Base-by-base conservation (phyloP, 2,888 invertebrate genomes). In the Drymonia ruficornis region DNA sequence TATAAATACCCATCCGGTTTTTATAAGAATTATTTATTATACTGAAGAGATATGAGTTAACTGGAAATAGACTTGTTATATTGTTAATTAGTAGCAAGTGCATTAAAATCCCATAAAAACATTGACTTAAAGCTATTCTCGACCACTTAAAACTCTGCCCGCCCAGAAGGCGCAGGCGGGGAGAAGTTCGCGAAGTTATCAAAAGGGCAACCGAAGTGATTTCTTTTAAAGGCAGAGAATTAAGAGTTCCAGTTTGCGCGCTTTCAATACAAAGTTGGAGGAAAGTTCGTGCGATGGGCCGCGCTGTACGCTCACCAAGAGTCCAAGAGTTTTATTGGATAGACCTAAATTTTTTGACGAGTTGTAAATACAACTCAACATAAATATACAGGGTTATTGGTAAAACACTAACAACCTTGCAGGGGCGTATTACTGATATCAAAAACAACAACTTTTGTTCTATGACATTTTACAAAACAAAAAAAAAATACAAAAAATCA, bases 191-290 rank as follows among this genome's bases (percentile, higher is more conserved):
- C 43, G 56, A 38, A 36, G 42, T 52, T 52, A 45, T 19, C 31
- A 46, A 58, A 47, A 40, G 13, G 29, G 12, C 42, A 36, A 47
- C 44, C 40, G 19, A 42, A 52, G 19, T 47, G 18, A 44, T 43
- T 63, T 63, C 63, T 53, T 63, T 63, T 59, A 63, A 60, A 60
- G 58, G 51, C 57, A 46, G 29, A 28, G 53, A 56, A 67, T 68
- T 59, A 61, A 61, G 56, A 58, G 53, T 57, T 57, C 55, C 50
- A 53, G 53, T 52, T 62, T 53, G 48, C 44, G 28, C 52, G 59
- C 52, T 53, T 58, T 61, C 58, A 54, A 59, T 57, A 60, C 50
- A 55, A 65, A 68, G 48, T 68, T 65, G 46, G 28, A 38, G 34
- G n/a, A 15, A 56, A 65, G 61, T 68, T 47, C 50, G 48, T 44